A percentile compares a stretch with the other conserved stretches of the same genome.
Conservation (phyloP, 2,797 vertebrate genomes). For the Pseudotriccus pelzelni region DNA sequence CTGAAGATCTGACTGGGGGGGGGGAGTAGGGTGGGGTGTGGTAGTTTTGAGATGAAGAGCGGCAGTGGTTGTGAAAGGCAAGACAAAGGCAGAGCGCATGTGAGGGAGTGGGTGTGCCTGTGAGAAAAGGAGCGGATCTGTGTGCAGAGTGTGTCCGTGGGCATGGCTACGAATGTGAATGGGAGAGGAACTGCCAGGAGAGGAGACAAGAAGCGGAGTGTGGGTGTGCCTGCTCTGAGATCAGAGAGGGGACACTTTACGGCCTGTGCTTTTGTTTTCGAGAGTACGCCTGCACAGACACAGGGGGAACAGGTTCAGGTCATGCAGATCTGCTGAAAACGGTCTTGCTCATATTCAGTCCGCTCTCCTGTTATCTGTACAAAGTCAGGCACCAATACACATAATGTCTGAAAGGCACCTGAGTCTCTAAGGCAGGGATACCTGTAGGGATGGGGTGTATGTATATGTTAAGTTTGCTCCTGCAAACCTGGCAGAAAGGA, state of each 20-base stretch:
- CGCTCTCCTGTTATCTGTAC: background rate
- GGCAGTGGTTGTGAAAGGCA: background rate
- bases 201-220: background rate
- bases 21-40: background rate
- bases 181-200: background rate
- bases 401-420: background rate
- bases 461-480: background rate
- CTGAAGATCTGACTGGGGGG: background rate
- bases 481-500: background rate
- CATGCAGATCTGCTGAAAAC: background rate
- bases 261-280: background rate
- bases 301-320: background rate
- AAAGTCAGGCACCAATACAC: background rate
- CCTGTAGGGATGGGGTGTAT: fast-evolving
- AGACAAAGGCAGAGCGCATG: slow-evolving; percentile 46
- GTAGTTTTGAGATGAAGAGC: background rate
- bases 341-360: background rate
- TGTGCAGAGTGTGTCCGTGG: slow-evolving; percentile 3
- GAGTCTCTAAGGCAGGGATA: background rate
- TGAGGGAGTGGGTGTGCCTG: slow-evolving; percentile 24
- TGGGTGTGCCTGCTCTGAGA: background rate
- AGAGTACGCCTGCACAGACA: background rate
- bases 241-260: background rate
- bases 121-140: background rate
- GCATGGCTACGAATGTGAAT: background rate